These are phyloP conservation scores for Apistogramma diplotaenia DNA, from an alignment of 2,113 vertebrate species.

Conservation along the genomic window DNA sequence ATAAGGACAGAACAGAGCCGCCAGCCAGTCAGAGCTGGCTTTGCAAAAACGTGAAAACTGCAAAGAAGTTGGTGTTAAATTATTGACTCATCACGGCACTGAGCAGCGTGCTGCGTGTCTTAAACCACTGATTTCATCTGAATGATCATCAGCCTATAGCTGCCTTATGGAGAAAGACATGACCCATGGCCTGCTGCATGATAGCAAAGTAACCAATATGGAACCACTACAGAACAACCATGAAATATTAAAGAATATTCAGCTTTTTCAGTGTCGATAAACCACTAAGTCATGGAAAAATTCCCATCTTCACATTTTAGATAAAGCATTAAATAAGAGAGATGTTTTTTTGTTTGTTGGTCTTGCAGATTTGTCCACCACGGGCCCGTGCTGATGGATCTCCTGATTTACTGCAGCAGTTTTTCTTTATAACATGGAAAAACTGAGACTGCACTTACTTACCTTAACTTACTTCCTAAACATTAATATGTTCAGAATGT, in stretches of 20 bases:
- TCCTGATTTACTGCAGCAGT: background rate
- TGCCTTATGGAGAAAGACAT: background rate
- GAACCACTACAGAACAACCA: background rate
- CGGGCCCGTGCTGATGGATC: background rate
- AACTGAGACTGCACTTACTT: background rate
- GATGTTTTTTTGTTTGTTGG: accelerated
- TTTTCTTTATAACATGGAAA: background rate
- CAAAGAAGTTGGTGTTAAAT: too few species aligned
- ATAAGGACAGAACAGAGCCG: too few species aligned
- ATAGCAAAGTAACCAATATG: background rate
- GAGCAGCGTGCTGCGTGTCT: too few species aligned
- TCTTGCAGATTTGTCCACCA: background rate
- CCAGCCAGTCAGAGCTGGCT: too few species aligned
- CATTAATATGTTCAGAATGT: background rate
- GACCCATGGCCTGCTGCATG: background rate
- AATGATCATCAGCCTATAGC: background rate
- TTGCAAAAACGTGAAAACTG: too few species aligned
- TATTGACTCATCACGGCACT: too few species aligned
- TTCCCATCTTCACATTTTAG: background rate
- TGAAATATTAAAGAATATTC: background rate
- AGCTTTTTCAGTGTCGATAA: background rate
- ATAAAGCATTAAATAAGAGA: background rate
- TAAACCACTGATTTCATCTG: too few species aligned
- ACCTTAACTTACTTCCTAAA: background rate
- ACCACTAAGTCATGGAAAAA: background rate